Base-by-base conservation (phyloP, 2,113 vertebrate genomes). In the Salvator merianae region DNA sequence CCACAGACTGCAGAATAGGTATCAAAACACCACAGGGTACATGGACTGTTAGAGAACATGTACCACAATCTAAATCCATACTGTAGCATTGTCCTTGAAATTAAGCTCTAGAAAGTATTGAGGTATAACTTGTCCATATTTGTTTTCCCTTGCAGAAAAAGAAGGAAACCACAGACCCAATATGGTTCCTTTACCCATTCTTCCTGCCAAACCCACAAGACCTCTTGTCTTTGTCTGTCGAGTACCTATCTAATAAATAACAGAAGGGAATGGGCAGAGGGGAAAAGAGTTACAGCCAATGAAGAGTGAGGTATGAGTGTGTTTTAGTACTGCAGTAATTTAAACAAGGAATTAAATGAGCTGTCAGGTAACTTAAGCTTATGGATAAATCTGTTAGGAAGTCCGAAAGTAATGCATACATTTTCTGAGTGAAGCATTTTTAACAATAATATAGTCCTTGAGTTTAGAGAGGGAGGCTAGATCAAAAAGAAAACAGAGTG, bases 231-330 rank as follows among this genome's bases (percentile, higher is more conserved):
- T 82, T 72, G 32, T 18, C 70, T 82, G 32, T 47, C 53, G 32
- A 72, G 34, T 20, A n/a, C 50, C 50, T 82, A n/a, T 70, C 5
- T 73, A 59, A 73, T 75, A 79, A 84, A 40, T 79, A 22, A 84
- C 86, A 82, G 9, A 81, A 32, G 47, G 40, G 72, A 55, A 55
- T 16, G 16, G 53, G 16, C 53, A 13, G 16, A 55, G 43, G 43
- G 43, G 43, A 47, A 68, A 32, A 24, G 84, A 66, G 7, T 36
- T 59, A 40, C 36, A 62, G 30, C 26, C 34, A 38, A 1, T 18
- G n/a, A 53, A 1, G 2, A 14, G 3, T 62, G 36, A 40, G 3
- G 8, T 18, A 14, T 26, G 3, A 26, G 7, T 13, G 2, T 8
- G 16, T 20, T 5, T 9, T 3, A 20, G 5, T 7, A 16, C 53